A percentile compares a stretch with the other conserved stretches of the same genome.
phyloP scores from a whole-genome alignment of 2,113 vertebrate species.

The Thalassoma bifasciatum region DNA sequence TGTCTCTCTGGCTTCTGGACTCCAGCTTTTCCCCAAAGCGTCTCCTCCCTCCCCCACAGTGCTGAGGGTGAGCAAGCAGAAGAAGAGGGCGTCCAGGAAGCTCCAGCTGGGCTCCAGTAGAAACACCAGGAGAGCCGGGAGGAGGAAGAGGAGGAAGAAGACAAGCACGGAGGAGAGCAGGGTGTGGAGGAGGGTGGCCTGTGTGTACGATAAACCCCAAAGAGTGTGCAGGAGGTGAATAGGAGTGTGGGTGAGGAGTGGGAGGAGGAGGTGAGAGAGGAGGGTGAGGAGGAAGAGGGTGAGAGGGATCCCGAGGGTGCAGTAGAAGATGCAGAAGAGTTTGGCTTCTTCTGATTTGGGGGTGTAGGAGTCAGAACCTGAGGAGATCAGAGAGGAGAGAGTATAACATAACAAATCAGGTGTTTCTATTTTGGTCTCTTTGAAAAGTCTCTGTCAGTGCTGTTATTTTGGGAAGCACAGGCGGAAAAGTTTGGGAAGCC shows the following conservation, averaged over 20 bases:
- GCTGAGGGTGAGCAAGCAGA: constrained; percentile 86
- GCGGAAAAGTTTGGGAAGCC: too few species aligned
- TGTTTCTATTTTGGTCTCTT: too few species aligned
- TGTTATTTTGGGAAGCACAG: too few species aligned
- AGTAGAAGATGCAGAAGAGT: constrained; percentile 82
- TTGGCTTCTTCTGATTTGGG: constrained; percentile 81
- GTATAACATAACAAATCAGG: too few species aligned
- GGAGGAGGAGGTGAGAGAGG: constrained; percentile 76
- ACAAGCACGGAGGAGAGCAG: constrained; percentile 54
- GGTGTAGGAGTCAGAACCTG: constrained; percentile 83
- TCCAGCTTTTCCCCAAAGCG: constrained; percentile 56
- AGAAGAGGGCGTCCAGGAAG: constrained; percentile 84
- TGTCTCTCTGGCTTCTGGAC: constrained; percentile 49
- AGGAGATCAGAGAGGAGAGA: not conserved
- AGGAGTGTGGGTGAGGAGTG: constrained; percentile 55
- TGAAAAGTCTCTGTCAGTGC: too few species aligned
- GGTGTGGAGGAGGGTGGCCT: constrained; percentile 67
- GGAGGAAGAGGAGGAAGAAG: constrained; percentile 70
- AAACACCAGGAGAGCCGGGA: constrained; percentile 79
- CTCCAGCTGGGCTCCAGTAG: constrained; percentile 65
- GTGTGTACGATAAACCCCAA: constrained; percentile 68
- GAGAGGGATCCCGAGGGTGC: constrained; percentile 81
- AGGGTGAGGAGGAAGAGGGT: constrained; percentile 77
- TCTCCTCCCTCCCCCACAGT: constrained; percentile 83
- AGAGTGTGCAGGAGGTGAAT: constrained; percentile 55